A percentile compares a stretch with the other conserved stretches of the same genome.
phyloP scores from a whole-genome alignment of 2,113 vertebrate genomes.

The Pachyramphus minor region DNA sequence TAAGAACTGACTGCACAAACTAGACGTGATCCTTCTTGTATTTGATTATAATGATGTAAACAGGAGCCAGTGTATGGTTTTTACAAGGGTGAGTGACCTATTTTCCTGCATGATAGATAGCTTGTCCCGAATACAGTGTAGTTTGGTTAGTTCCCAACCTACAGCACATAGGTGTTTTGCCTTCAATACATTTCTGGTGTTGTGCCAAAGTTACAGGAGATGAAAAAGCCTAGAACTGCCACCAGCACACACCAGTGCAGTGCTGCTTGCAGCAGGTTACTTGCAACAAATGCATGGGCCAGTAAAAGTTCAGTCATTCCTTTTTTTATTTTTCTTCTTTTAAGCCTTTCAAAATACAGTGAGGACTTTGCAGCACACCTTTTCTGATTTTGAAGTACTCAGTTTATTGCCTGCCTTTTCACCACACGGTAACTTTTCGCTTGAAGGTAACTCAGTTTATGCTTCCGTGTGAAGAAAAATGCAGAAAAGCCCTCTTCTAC shows the following conservation, averaged over 20 bases:
- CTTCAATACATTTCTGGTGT: neutral
- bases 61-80: neutral
- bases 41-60: neutral
- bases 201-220: neutral
- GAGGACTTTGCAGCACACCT: neutral
- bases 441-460: neutral
- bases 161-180: neutral
- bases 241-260: neutral
- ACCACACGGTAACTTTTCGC: neutral
- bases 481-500: neutral
- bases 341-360: neutral
- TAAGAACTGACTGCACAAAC: neutral
- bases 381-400: neutral
- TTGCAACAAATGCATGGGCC: neutral
- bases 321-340: neutral
- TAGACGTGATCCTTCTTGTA: neutral
- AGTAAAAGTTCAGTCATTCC: neutral
- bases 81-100: neutral
- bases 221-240: neutral
- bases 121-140: neutral
- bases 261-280: neutral
- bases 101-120: neutral
- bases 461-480: neutral
- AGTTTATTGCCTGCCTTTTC: neutral
- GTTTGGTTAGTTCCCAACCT: neutral